Evolutionary conservation across 2,888 invertebrate genomes (phyloP).

Genomic region (Idaea biselata): DNA sequence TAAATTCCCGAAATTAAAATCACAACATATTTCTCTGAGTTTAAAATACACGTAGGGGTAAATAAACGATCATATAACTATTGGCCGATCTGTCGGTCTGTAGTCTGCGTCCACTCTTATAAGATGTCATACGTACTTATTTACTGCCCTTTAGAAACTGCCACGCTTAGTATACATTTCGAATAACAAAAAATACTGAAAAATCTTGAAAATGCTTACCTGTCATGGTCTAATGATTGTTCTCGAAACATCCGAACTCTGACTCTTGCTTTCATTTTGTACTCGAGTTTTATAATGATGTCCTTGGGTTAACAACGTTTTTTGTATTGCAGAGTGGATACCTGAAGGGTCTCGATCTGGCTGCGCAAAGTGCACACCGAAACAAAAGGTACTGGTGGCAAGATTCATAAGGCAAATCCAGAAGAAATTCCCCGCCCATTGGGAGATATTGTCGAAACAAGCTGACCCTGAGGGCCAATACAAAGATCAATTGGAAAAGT

Average conservation of each 20-base stretch:
- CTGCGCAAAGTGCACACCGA: constrained; percentile 83
- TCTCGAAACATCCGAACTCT: not conserved
- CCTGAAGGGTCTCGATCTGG: constrained; percentile 47
- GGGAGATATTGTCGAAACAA: constrained; percentile 79
- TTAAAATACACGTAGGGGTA: too few relatives aligned
- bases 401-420: constrained; percentile 82
- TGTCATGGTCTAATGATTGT: not conserved
- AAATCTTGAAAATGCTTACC: not conserved
- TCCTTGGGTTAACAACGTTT: constrained; percentile 23
- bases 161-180: not conserved
- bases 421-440: constrained; percentile 80
- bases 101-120: too few relatives aligned
- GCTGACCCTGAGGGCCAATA: constrained; percentile 83
- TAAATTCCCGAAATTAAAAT: too few relatives aligned
- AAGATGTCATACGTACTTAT: not conserved
- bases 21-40: too few relatives aligned
- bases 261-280: constrained; percentile 15
- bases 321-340: constrained; percentile 39
- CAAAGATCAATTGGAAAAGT: constrained; percentile 73
- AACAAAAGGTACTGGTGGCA: constrained; percentile 75
- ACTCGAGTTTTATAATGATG: constrained; percentile 24
- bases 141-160: not conserved
- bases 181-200: not conserved
- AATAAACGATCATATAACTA: too few relatives aligned
- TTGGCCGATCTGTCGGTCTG: too few relatives aligned